These are phyloP conservation scores for Alethe castanea DNA, from an alignment of 2,113 vertebrate genomes.

Conservation along the genomic window DNA sequence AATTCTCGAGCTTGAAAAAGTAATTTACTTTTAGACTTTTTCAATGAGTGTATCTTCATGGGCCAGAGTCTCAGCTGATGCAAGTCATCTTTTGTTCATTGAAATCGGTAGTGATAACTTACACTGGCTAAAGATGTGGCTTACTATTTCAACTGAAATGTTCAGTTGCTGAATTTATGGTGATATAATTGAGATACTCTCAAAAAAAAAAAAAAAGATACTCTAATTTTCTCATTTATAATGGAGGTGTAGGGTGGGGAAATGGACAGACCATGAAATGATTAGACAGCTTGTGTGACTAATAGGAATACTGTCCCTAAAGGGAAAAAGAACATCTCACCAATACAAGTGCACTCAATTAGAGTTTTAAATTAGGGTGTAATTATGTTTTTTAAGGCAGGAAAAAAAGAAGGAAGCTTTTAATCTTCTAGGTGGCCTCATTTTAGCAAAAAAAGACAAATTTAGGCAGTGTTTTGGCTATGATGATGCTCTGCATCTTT, in stretches of 20 bases:
- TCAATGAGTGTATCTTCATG: neutral
- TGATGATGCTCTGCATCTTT: conserved; percentile 18
- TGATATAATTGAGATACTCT: conserved; percentile 27
- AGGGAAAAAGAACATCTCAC: conserved; percentile 63
- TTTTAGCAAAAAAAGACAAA: conserved; percentile 56
- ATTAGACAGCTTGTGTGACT: conserved; percentile 70
- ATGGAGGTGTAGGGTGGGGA: conserved; percentile 38
- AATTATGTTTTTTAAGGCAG: conserved; percentile 62
- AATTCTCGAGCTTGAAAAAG: neutral
- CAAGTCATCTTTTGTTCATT: neutral
- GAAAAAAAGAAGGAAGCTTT: conserved; percentile 24
- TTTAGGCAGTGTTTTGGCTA: conserved; percentile 61
- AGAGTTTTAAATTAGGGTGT: conserved; percentile 72
- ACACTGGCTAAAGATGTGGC: neutral
- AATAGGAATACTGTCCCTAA: conserved; percentile 72
- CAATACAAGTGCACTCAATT: conserved; percentile 67
- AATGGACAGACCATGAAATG: conserved; percentile 43
- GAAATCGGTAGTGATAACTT: neutral
- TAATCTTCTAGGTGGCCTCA: conserved; percentile 64
- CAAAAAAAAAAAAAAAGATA: neutral
- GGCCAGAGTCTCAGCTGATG: neutral
- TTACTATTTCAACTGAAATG: neutral
- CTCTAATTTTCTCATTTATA: conserved; percentile 58
- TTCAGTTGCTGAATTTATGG: conserved; percentile 35
- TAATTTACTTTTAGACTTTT: neutral